Conservation (phyloP, 2,888 invertebrate genomes). For the Nomada ruficornis region DNA sequence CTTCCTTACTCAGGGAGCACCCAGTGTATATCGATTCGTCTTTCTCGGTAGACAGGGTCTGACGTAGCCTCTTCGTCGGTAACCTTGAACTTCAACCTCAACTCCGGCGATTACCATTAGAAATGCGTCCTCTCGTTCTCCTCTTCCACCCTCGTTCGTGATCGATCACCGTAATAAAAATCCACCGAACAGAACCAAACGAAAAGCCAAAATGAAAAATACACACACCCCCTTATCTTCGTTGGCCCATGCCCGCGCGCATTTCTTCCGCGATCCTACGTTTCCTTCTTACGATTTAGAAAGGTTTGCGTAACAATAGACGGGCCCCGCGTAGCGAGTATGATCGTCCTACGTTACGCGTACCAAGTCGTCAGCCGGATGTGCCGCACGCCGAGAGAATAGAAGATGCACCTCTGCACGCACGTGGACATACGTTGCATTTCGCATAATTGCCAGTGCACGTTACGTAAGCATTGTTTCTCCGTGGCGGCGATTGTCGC, state of each 20-base stretch:
- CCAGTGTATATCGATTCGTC: slow-evolving; percentile 67
- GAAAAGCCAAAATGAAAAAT: background rate
- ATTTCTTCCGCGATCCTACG: background rate
- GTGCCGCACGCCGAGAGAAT: slow-evolving; percentile 44
- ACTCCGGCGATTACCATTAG: slow-evolving; percentile 49
- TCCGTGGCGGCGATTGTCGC: slow-evolving; percentile 45
- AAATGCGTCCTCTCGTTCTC: slow-evolving; percentile 21
- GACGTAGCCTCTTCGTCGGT: slow-evolving; percentile 61
- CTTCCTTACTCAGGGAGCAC: slow-evolving; percentile 27
- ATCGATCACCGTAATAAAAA: slow-evolving; percentile 46
- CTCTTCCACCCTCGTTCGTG: slow-evolving; percentile 24
- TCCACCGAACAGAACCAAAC: background rate
- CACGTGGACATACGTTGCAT: slow-evolving; percentile 62
- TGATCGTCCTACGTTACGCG: slow-evolving; percentile 8
- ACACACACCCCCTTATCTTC: background rate
- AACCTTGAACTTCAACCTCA: slow-evolving; percentile 72
- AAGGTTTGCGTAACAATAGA: slow-evolving; percentile 42
- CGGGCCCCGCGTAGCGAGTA: slow-evolving; percentile 20
- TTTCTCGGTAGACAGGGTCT: slow-evolving; percentile 55
- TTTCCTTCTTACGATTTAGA: background rate
- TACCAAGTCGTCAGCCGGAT: slow-evolving; percentile 38
- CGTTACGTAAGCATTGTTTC: slow-evolving; percentile 69
- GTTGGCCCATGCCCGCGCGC: background rate
- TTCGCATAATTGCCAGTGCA: slow-evolving; percentile 63
- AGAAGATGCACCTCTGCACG: slow-evolving; percentile 52